Evolutionary conservation across 2,113 vertebrate genomes (phyloP), one percentile per base, ranked within the genome.

Genomic region (Prolemur simus): DNA sequence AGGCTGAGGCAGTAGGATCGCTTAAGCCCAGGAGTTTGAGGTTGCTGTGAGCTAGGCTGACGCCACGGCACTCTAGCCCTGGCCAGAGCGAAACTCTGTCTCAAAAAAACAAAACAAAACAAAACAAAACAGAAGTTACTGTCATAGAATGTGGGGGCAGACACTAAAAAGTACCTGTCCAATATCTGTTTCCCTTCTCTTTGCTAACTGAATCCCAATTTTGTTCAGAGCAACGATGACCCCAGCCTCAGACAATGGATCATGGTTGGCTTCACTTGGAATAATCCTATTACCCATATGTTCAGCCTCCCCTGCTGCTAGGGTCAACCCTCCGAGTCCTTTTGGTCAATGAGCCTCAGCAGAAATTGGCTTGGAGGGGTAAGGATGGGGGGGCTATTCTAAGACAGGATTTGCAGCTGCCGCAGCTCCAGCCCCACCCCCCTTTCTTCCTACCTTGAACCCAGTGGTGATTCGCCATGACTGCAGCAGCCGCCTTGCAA

Each of bases 401-500:
- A 47, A 21, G 20, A 39, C 42, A 68, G 29, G 32, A 21, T 39
- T 60, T 9, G 5, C 47, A 17, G 32, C 25, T 60, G 8, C 20
- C 12, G 2, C 1, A 3, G 49, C 58, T 18, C 14, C 77, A 42
- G 25, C 29, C 23, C 32, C 45, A 17, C 2, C 14, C 25, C 20
- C 12, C 8, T 15, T 29, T 25, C 58, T 37, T 60, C 52, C 32
- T 0, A 9, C 64, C 74, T 52, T 11, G n/a, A 54, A 37, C 77
- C 47, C 29, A 34, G 17, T 10, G 8, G 3, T 13, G 52, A 52
- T 25, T 27, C 6, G 8, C 32, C 45, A 76, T 32, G 37, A 45
- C 20, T 17, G 32, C 21, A 58, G 8, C 0, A 0, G 25, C 39
- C 37, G 18, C 39, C 15, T 10, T 8, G n/a, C n/a, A 56, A 1